Percentiles rank a stretch among this genome's conserved stretches.
phyloP scores from a whole-genome alignment of 2,113 vertebrate species.

The Ceyx melanurus region DNA sequence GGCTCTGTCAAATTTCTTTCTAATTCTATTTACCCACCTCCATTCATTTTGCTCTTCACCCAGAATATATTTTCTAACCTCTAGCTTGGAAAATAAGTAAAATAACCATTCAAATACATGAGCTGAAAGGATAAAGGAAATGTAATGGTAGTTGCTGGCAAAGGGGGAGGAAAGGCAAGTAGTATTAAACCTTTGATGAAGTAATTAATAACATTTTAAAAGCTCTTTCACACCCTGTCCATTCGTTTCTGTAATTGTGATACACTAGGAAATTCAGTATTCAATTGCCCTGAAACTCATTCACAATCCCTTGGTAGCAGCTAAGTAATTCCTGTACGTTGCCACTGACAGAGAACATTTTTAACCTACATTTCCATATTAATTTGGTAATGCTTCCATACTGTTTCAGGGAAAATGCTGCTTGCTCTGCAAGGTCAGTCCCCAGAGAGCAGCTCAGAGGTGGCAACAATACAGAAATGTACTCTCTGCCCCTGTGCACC shows the following conservation, averaged over 20 bases:
- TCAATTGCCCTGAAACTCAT: slow-evolving; percentile 45
- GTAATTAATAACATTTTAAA: slow-evolving; percentile 36
- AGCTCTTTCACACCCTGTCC: slow-evolving; percentile 3
- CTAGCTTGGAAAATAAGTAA: background rate
- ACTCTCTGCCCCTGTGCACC: background rate
- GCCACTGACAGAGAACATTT: slow-evolving; percentile 18
- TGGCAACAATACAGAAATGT: background rate
- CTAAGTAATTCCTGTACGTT: slow-evolving; percentile 23
- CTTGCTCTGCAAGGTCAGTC: slow-evolving; percentile 5
- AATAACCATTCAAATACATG: background rate
- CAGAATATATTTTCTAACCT: background rate
- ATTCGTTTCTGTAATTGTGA: slow-evolving; percentile 47
- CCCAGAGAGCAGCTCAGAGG: background rate
- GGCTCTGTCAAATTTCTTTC: background rate
- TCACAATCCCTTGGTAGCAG: slow-evolving; percentile 5
- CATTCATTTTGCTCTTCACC: background rate
- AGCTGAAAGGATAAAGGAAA: background rate
- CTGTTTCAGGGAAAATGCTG: background rate
- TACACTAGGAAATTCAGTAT: slow-evolving; percentile 22
- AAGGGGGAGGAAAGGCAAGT: background rate
- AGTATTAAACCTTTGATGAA: background rate
- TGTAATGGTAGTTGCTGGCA: background rate
- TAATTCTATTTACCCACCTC: background rate
- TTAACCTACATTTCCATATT: slow-evolving; percentile 43
- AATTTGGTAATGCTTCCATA: slow-evolving; percentile 21